phyloP scores from a whole-genome alignment of 2,888 invertebrate species.

The Azorinus chamasolen region DNA sequence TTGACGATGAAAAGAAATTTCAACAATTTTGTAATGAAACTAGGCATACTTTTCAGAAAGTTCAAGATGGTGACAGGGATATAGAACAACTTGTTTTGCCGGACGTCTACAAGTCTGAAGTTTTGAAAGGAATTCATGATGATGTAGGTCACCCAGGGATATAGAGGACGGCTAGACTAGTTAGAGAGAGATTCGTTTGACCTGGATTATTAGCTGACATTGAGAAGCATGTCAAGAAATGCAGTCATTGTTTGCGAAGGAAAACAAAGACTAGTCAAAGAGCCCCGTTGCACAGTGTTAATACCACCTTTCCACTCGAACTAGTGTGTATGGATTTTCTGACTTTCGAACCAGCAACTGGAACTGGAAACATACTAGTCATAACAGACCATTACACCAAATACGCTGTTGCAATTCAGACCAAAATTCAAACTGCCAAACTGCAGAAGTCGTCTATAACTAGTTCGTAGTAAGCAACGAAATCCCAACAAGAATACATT shows the following conservation, averaged over 20 bases:
- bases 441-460: no score
- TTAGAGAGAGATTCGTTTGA: slow-evolving; percentile 11
- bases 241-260: not conserved
- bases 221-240: not conserved
- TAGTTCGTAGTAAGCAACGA: no score
- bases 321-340: slow-evolving; percentile 1
- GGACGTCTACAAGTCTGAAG: not conserved
- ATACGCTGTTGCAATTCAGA: no score
- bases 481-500: no score
- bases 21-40: not conserved
- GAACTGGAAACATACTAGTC: no score
- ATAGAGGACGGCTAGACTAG: not conserved
- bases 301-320: slow-evolving; percentile 9
- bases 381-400: no score
- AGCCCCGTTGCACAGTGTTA: not conserved
- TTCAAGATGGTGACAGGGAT: not conserved
- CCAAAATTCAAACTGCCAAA: no score
- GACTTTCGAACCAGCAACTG: not conserved
- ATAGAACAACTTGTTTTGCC: slow-evolving; percentile 11
- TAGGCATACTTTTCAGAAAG: slow-evolving; percentile 10
- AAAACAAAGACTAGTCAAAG: not conserved
- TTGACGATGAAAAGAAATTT: slow-evolving; percentile 8
- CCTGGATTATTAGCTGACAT: not conserved
- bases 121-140: slow-evolving; percentile 5
- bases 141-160: slow-evolving; percentile 16